Evolutionary conservation across 1,140 invertebrate genomes (phyloP), one percentile per base, ranked within the genome.

Genomic region (Ostrea denselamellosa): DNA sequence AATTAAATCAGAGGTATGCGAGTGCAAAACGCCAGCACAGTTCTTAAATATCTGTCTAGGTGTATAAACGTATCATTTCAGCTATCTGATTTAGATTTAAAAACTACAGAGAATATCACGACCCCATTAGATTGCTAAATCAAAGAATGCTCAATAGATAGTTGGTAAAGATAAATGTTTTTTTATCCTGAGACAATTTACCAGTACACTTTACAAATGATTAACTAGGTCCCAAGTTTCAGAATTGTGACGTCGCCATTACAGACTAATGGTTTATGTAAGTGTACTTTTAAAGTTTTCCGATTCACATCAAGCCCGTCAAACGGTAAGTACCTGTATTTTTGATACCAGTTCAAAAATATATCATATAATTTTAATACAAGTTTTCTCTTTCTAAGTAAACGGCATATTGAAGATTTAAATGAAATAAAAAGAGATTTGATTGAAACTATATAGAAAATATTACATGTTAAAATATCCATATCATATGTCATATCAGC

Each of bases 141-240:
- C 28, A 12, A 77, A 62, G 58, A 77, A 44, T 77, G 28, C 68
- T 28, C 68, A 25, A 28, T 12, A 77, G 68, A 77, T 77, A 77
- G 25, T 44, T 77, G 8, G 28, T 10, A 34, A 9, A 77, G 68
- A 77, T 28, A 77, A 28, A 34, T 28, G 68, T 28, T 1, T 34
- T 25, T 77, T 28, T 77, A 9, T 12, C 28, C 68, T 71, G 25
- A 28, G 68, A 77, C 68, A 77, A 77, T 77, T 77, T 34, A 12
- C 12, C 22, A 28, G 68, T 77, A 14, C 28, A 34, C 68, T 28
- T 25, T 14, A 77, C 9, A 77, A 77, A 77, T 34, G 28, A 77
- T 77, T 77, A 77, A 77, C 68, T 28, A 34, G 14, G 68, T 28
- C 25, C 22, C 25, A 77, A 28, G 25, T 25, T 77, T 34, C 28